Conservation (phyloP, 2,797 vertebrate species). For the Mormyrus hasselquistii region DNA sequence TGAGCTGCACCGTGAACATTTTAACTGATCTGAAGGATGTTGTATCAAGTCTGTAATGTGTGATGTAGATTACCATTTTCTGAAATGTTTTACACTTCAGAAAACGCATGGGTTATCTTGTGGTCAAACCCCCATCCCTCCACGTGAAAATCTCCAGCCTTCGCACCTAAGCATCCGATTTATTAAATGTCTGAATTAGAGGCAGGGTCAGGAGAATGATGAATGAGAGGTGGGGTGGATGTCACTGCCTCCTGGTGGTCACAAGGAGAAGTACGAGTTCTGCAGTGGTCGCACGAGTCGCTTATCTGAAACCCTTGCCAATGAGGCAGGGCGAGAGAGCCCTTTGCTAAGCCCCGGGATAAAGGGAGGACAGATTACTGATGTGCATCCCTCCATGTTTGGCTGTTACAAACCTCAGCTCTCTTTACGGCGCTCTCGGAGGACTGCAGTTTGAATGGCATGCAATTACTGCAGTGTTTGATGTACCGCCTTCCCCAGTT, state of each 20-base stretch:
- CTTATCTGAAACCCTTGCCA: background rate
- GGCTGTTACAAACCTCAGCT: background rate
- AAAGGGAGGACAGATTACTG: background rate
- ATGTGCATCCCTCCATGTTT: background rate
- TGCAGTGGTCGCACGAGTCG: background rate
- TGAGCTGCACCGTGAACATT: background rate
- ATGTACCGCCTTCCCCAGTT: background rate
- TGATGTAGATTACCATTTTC: background rate
- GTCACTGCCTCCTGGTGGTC: background rate
- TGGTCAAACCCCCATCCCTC: background rate
- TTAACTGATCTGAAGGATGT: background rate
- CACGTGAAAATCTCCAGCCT: background rate
- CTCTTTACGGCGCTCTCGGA: background rate
- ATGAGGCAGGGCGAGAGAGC: background rate
- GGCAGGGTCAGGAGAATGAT: background rate
- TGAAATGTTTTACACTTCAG: background rate
- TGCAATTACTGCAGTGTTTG: slow-evolving; percentile 17
- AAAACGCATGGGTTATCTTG: background rate
- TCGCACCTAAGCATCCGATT: background rate
- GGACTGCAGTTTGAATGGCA: slow-evolving; percentile 6
- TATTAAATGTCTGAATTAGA: background rate
- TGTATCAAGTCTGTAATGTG: background rate
- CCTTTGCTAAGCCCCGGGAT: background rate
- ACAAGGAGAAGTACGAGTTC: background rate
- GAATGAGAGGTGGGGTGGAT: background rate